These are phyloP conservation scores for Sarcophaga carnaria DNA, from an alignment of 2,888 invertebrate genomes.

Conservation along the genomic window DNA sequence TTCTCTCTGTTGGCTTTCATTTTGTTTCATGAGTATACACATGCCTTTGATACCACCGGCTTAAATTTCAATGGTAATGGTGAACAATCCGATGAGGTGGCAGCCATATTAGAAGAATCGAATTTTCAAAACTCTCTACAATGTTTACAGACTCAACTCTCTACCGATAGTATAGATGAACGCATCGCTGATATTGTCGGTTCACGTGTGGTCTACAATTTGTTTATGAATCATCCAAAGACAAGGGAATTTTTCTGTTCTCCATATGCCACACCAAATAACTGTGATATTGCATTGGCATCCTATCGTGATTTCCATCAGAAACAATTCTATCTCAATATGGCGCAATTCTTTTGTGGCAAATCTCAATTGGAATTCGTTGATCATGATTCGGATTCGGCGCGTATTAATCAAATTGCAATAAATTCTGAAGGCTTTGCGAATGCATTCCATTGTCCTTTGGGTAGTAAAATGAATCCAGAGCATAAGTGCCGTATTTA, in stretches of 20 bases:
- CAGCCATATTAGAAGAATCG: not conserved
- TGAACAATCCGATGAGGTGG: not conserved
- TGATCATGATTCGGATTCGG: slow-evolving; percentile 76
- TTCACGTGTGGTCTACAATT: too few species aligned
- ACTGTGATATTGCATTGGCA: not conserved
- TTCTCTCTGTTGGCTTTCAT: slow-evolving; percentile 76
- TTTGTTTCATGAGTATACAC: slow-evolving; percentile 76
- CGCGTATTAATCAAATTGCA: slow-evolving; percentile 74
- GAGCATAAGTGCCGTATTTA: slow-evolving; percentile 72
- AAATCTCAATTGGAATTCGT: slow-evolving; percentile 52
- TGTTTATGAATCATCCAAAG: too few species aligned
- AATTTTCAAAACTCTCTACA: slow-evolving; percentile 41
- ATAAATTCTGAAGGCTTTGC: slow-evolving; percentile 75
- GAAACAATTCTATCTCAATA: slow-evolving; percentile 75
- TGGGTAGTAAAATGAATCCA: slow-evolving; percentile 74
- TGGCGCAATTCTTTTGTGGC: slow-evolving; percentile 78
- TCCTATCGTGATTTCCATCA: not conserved
- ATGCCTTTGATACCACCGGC: slow-evolving; percentile 75
- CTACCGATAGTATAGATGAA: slow-evolving; percentile 73
- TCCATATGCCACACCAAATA: too few species aligned
- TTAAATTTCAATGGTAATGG: slow-evolving; percentile 50
- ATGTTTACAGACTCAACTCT: slow-evolving; percentile 69
- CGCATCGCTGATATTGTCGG: slow-evolving; percentile 76
- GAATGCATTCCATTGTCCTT: slow-evolving; percentile 70
- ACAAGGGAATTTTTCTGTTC: too few species aligned